These are phyloP conservation scores for Loripinus fragilis DNA, from an alignment of 2,888 invertebrate species.

Conservation along the genomic window DNA sequence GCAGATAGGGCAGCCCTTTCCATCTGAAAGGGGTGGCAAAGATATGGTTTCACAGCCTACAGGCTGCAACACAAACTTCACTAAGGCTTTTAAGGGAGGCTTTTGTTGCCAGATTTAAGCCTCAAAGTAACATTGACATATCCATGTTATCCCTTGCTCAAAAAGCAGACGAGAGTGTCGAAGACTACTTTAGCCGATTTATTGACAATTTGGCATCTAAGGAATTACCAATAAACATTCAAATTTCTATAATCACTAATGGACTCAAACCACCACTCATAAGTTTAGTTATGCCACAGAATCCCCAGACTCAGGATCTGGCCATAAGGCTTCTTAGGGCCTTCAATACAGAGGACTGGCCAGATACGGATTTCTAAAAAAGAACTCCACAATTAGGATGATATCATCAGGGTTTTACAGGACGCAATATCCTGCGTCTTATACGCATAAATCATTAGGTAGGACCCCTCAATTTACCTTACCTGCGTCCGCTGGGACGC, in stretches of 20 bases:
- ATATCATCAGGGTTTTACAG: too few species aligned
- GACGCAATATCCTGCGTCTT: too few species aligned
- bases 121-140: neutral
- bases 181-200: neutral
- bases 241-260: neutral
- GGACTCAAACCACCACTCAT: too few species aligned
- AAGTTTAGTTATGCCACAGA: conserved; percentile 14
- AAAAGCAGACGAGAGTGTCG: neutral
- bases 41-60: conserved; percentile 8
- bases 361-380: too few species aligned
- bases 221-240: neutral
- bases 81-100: neutral
- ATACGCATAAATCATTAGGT: too few species aligned
- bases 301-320: conserved; percentile 11
- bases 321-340: too few species aligned
- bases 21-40: neutral
- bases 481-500: too few species aligned
- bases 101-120: neutral
- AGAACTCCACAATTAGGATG: too few species aligned
- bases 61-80: neutral
- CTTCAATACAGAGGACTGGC: too few species aligned
- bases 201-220: too few species aligned
- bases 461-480: too few species aligned
- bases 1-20: too few species aligned
- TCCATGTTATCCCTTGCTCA: neutral